Base-by-base conservation (phyloP, 2,888 invertebrate genomes). In the Pyralis farinalis region DNA sequence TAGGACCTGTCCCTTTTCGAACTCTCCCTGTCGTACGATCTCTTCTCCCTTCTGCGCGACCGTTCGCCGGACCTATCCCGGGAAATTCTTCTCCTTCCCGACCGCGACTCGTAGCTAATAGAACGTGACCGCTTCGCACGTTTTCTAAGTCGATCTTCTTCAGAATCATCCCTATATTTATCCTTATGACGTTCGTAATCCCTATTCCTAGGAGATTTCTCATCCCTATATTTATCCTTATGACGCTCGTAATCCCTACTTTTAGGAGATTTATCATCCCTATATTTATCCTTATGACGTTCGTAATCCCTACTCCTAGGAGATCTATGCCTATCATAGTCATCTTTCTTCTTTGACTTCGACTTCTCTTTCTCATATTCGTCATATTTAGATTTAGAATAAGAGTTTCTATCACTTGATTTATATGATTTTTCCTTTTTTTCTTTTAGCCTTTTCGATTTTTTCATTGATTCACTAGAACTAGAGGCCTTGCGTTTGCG, bases 141-240 rank as follows among this genome's bases (percentile, higher is more conserved):
- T 49, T 82, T 85, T 58, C 66, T 66, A 22, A 73, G 61, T 45
- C 78, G 65, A 1, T 84, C 84, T 8, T 81, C 82, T 5, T 79
- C 84, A 0, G 82, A 81, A 7, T 77, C 80, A 7, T 82, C 85
- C 59, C 82, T 79, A 50, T 85, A 76, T 57, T 71, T 82, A 36
- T 74, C 71, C 46, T 66, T 72, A 40, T 73, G 67, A 29, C 62
- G 56, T 6, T 80, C 77, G 47, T 76, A 71, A 40, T 81, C 82
- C 57, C 70, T 70, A 48, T 63, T 73, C 53, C 66, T 73, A 38
- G 66, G 69, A 31, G 71, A 73, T 50, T 75, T 84, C 36, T 71
- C n/a, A n/a, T n/a, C n/a, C n/a, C n/a, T n/a, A 50, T 85, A 76
- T 57, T 71, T 82, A 36, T 74, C 71, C 46, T 66, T 72, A 40